Evolutionary conservation across 2,888 invertebrate species (phyloP), one percentile per base, ranked within the genome.

Genomic region (Drosophila fungiperda): DNA sequence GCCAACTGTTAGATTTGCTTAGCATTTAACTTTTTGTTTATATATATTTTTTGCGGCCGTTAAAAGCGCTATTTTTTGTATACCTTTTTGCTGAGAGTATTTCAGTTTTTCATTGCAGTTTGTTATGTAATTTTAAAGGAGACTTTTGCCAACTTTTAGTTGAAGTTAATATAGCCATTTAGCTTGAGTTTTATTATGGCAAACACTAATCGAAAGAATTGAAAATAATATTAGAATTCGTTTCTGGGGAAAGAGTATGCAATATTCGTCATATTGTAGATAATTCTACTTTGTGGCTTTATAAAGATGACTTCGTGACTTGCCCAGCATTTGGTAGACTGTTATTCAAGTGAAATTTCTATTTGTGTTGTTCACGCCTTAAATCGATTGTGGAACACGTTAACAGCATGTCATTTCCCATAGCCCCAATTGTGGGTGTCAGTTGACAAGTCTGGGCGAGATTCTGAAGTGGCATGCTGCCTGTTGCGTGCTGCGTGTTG

Each of bases 291-390:
- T 29, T 38, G 8, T 55, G 5, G 3, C 40, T 49, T 40, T 40
- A 8, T 53, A 53, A 45, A 66, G 53, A 60, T 68, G 40, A 54
- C 36, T 68, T 65, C 71, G 71, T 72, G 73, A 68, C 72, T 74
- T 42, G 58, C 26, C 48, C 57, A 48, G 65, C 59, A 64, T 61
- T 76, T 62, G 50, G 42, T 69, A 64, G 29, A 55, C 6, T 15
- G 40, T 64, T 63, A 72, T 69, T 83, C 55, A 76, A 88, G 89
- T 86, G 86, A 89, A 88, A 88, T 73, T 81, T 78, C 65, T 68
- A 76, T 61, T 54, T 26, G n/a, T 65, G 72, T 76, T 81, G 84
- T 87, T 84, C 89, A 87, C 89, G 89, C 80, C 69, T 70, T 58
- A 71, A 78, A 83, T 83, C 75, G 80, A 87, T 83, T 83, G 71